These are phyloP conservation scores for Halcyon leucocephala DNA, from an alignment of 2,797 vertebrate species.

Conservation along the genomic window DNA sequence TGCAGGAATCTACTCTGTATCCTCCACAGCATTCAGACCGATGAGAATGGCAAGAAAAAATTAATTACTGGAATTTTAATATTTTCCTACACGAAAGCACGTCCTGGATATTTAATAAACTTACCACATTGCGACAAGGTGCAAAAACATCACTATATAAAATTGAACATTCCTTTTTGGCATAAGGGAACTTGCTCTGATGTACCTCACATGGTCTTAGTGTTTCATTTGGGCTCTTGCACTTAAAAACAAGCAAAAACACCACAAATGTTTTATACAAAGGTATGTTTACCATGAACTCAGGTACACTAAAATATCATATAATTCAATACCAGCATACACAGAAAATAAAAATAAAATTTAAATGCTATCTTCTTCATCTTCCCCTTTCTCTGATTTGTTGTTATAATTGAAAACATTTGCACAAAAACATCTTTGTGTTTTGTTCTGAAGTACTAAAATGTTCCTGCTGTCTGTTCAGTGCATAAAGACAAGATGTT, in stretches of 20 bases:
- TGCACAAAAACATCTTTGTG: neutral
- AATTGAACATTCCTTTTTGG: constrained; percentile 96
- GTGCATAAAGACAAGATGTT: constrained; percentile 51
- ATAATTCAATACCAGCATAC: neutral
- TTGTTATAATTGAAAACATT: constrained; percentile 31
- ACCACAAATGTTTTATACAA: neutral
- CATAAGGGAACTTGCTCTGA: constrained; percentile 95
- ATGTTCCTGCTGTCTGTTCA: constrained; percentile 37
- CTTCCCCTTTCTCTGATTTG: neutral
- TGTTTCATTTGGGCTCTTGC: constrained; percentile 89
- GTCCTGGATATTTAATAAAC: constrained; percentile 53
- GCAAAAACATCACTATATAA: constrained; percentile 97
- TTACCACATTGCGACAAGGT: constrained; percentile 97
- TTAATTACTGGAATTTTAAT: neutral
- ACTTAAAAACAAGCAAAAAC: constrained; percentile 79
- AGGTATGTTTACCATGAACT: neutral
- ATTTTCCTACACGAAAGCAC: neutral
- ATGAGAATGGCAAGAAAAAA: neutral
- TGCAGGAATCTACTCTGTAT: neutral
- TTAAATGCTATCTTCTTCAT: neutral
- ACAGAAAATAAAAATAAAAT: neutral
- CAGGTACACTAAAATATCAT: neutral
- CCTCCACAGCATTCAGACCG: neutral
- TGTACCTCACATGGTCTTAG: constrained; percentile 94
- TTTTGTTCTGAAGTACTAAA: constrained; percentile 38